phyloP scores from a whole-genome alignment of 2,888 invertebrate species.

The Eilema caniola region DNA sequence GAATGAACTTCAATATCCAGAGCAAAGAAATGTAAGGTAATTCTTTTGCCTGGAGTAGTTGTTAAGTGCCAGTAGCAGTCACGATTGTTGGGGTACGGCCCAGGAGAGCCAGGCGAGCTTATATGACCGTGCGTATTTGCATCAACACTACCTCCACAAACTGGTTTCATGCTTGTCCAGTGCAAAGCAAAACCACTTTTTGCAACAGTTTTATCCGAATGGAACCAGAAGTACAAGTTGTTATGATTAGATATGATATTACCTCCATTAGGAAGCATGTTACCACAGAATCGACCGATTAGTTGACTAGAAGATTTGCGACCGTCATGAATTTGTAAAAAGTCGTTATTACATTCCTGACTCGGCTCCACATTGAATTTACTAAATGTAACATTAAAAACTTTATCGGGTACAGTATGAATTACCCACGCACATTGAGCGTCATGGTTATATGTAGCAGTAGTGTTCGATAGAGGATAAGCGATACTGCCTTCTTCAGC shows the following conservation, averaged over 20 bases:
- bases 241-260: slow-evolving; percentile 93
- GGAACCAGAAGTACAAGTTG: slow-evolving; percentile 92
- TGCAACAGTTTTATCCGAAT: slow-evolving; percentile 89
- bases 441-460: slow-evolving; percentile 86
- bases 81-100: slow-evolving; percentile 93
- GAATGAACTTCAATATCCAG: slow-evolving; percentile 91
- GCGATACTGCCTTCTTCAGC: slow-evolving; percentile 88
- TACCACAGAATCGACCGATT: slow-evolving; percentile 94
- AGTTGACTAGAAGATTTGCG: slow-evolving; percentile 89
- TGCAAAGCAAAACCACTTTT: slow-evolving; percentile 92
- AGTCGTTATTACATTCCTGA: slow-evolving; percentile 90
- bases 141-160: slow-evolving; percentile 90
- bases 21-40: slow-evolving; percentile 93
- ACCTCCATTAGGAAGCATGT: slow-evolving; percentile 89
- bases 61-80: slow-evolving; percentile 94
- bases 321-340: slow-evolving; percentile 95
- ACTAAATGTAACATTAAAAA: slow-evolving; percentile 93
- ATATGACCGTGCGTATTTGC: slow-evolving; percentile 90
- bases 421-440: slow-evolving; percentile 94
- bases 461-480: slow-evolving; percentile 86
- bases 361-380: slow-evolving; percentile 91
- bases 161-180: slow-evolving; percentile 91
- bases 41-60: slow-evolving; percentile 90
- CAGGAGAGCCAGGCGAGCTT: slow-evolving; percentile 95
- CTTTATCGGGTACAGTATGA: slow-evolving; percentile 88